A percentile compares a stretch with the other conserved stretches of the same genome.
Conservation (phyloP, 2,888 invertebrate species). For the Drosophila sordidula region DNA sequence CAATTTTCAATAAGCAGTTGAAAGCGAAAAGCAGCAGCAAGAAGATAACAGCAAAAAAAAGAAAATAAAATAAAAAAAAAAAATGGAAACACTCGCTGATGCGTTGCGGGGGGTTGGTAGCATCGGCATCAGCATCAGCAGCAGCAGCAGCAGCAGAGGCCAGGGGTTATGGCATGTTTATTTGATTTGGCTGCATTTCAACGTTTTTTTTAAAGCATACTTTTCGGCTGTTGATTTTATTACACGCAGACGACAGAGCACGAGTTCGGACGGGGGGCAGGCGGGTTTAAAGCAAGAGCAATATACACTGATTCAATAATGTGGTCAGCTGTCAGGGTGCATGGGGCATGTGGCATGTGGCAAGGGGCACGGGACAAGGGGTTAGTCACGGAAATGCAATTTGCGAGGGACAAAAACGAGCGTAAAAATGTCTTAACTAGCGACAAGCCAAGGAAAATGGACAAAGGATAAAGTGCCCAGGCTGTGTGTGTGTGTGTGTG, state of each 20-base stretch:
- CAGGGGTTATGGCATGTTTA: conserved; percentile 31
- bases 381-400: conserved; percentile 80
- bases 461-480: conserved; percentile 25
- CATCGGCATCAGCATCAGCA: background rate
- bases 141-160: conserved; percentile 1
- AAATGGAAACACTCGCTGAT: conserved; percentile 13
- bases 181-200: conserved; percentile 65
- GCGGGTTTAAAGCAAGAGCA: conserved; percentile 40
- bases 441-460: conserved; percentile 41
- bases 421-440: conserved; percentile 76
- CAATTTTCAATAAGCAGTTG: conserved; percentile 77
- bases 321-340: conserved; percentile 37
- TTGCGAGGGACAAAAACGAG: conserved; percentile 68
- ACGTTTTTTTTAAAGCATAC: conserved; percentile 59
- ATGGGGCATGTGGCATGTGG: too few species aligned
- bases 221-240: conserved; percentile 61
- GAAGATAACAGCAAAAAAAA: conserved; percentile 23
- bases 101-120: conserved; percentile 4
- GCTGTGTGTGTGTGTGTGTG: conserved; percentile 5
- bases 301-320: conserved; percentile 75
- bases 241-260: conserved; percentile 38
- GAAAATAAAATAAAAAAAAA: conserved; percentile 13
- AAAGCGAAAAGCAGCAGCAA: conserved; percentile 35
- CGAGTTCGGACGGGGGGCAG: background rate
- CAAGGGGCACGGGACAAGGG: too few species aligned